Base-by-base conservation (phyloP, 2,888 invertebrate genomes). In the Taenaris catops region DNA sequence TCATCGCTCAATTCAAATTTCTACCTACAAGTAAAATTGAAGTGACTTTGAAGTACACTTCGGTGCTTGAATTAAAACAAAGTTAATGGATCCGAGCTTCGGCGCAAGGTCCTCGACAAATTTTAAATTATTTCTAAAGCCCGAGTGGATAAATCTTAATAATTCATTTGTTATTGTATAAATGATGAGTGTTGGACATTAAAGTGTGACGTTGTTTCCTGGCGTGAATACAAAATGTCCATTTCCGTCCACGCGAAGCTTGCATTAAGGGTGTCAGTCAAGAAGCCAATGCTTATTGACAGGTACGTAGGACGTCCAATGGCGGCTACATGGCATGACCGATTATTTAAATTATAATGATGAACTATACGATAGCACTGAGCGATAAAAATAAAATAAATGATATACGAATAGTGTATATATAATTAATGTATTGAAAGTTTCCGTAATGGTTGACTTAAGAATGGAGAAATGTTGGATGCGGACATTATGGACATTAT, bases 201-300 rank as follows among this genome's bases (percentile, higher is more conserved):
- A 68, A 69, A 76, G 64, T 64, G 63, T 65, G 68, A 71, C 61
- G 63, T 61, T 62, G 66, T 65, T 61, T 59, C 67, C 63, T 53
- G 58, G 60, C 55, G 61, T 70, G 72, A 75, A 71, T 75, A 78
- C 76, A 65, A 80, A 71, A 83, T 73, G 79, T 65, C 69, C 71
- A 65, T 73, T 80, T 81, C 75, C 73, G 70, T 60, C 64, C 84
- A 86, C 84, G 84, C 84, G 56, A 86, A 63, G 66, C 65, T 50
- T 66, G 53, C 79, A 83, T 86, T 84, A 86, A 63, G 76, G 69
- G 55, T 66, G 63, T 63, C 65, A 63, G 74, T 75, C 75, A 75
- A 78, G 70, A 51, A 54, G 51, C 43, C 53, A 46, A 48, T 46
- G 43, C 44, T 54, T 53, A 60, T 54, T 55, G 59, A 55, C 53